Evolutionary conservation across 2,113 vertebrate species (phyloP), one percentile per base, ranked within the genome.

Genomic region (Hydrolagus affinis): DNA sequence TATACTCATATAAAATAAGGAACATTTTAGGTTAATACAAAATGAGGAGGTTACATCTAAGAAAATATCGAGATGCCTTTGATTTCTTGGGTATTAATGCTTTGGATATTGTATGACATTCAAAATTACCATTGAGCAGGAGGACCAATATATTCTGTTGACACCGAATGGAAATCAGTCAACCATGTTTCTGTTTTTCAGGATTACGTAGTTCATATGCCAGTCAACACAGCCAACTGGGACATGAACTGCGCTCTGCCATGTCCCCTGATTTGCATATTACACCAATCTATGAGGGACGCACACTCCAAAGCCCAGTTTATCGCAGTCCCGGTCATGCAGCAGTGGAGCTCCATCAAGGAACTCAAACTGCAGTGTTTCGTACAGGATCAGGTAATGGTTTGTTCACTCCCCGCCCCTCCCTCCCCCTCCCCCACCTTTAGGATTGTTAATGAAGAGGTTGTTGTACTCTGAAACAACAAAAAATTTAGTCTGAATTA

Each of bases 221-320:
- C 14, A 97, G 96, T 91, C 97, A 98, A 44, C 96, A 97, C 91
- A 98, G 96, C 86, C 97, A 95, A 60, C 92, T 96, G 28, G 96
- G 95, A 11, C 96, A 93, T 85, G 97, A 98, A 32, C 83, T 96
- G 6, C 95, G 96, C 66, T 94, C 96, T 0, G n/a, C 94, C 0
- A 92, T 97, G 77, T 98, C 97, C 87, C 97, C 97, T 0, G 97
- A 97, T 86, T 86, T 96, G 88, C 96, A 98, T 89, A 97, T 98
- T 85, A 95, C 95, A 17, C 97, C 97, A 6, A 98, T 98, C 88
- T 99, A 97, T 1, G 97, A 99, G 90, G 97, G 96, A 85, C 94
- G 95, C 87, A 93, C 96, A 0, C 96, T 95, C 88, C 96, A 96
- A 88, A 95, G 96, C 23, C 97, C 97, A 0, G 89, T 98, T 85